phyloP scores from a whole-genome alignment of 1,140 invertebrate genomes.

The Cecropterus lyciades region DNA sequence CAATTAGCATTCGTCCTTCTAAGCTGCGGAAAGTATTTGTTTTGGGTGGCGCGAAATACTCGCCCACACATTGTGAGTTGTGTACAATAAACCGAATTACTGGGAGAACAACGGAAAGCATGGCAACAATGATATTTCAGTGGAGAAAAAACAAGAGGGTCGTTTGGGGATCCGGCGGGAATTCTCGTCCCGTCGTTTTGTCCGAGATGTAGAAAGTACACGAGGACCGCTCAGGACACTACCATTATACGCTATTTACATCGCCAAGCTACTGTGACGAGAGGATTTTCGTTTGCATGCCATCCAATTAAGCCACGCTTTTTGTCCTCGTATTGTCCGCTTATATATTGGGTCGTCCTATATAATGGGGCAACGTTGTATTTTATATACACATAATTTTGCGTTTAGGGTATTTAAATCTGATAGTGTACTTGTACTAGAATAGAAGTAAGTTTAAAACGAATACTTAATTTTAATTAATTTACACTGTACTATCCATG shows the following conservation, averaged over 20 bases:
- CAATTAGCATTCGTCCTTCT: neutral
- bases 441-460: too few relatives aligned
- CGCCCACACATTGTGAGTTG: conserved; percentile 54
- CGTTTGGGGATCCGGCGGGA: conserved; percentile 66
- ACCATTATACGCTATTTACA: conserved; percentile 64
- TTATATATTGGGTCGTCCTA: neutral
- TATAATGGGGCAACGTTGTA: neutral
- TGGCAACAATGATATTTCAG: conserved; percentile 73
- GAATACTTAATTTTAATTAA: too few relatives aligned
- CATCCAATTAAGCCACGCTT: conserved; percentile 39
- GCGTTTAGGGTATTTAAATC: too few relatives aligned
- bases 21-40: conserved; percentile 1
- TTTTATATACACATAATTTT: too few relatives aligned
- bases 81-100: conserved; percentile 72
- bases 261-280: conserved; percentile 51
- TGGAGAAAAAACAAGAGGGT: conserved; percentile 72
- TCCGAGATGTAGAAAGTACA: conserved; percentile 53
- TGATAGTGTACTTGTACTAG: too few relatives aligned
- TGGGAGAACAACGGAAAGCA: conserved; percentile 57
- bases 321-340: neutral
- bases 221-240: conserved; percentile 62
- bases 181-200: conserved; percentile 58
- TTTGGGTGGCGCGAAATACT: conserved; percentile 53
- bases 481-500: too few relatives aligned
- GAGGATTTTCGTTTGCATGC: conserved; percentile 46